Evolutionary conservation across 2,888 invertebrate genomes (phyloP), one percentile per base, ranked within the genome.

Genomic region (Exocentrus adspersus): DNA sequence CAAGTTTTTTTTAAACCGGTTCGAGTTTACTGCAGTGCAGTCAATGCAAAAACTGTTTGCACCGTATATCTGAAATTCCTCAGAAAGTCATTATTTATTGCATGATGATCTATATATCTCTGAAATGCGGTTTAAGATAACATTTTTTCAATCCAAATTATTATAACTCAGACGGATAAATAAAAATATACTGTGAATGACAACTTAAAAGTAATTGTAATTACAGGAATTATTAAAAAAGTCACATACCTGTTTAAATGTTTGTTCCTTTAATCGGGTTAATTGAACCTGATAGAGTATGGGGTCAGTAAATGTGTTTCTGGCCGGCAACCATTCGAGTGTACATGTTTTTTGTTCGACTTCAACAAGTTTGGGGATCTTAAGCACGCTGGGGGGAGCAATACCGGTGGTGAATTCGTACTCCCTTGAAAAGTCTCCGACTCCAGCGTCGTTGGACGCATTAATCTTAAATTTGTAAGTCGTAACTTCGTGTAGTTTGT

Each of bases 401-500:
- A 90, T 87, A 64, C 85, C 86, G 30, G 97, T 97, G 73, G 85
- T 85, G 81, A 91, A 94, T 62, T 87, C 83, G 79, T 88, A 87
- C 54, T 89, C 86, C 62, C 86, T 86, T 3, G 93, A 92, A 85
- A 90, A 94, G 30, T 89, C 88, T 14, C 95, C 95, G 73, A 90
- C 88, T 9, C 95, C 95, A 62, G 93, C 94, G 81, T 92, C 93
- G 80, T 93, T 94, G 72, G 90, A 88, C 52, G 94, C 94, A 73
- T 90, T 92, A 77, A 97, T 92, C 74, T 95, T 88, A 86, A 97
- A 69, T 24, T 87, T 88, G 84, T 96, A 96, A 60, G 86, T 84
- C 10, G 90, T 92, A 74, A 90, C 87, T 83, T 97, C 97, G 75
- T 90, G 89, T 74, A 96, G 84, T 80, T 93, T 92, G 81, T 91